Evolutionary conservation across 1,140 invertebrate species (phyloP).

Genomic region (Dysdera silvatica): DNA sequence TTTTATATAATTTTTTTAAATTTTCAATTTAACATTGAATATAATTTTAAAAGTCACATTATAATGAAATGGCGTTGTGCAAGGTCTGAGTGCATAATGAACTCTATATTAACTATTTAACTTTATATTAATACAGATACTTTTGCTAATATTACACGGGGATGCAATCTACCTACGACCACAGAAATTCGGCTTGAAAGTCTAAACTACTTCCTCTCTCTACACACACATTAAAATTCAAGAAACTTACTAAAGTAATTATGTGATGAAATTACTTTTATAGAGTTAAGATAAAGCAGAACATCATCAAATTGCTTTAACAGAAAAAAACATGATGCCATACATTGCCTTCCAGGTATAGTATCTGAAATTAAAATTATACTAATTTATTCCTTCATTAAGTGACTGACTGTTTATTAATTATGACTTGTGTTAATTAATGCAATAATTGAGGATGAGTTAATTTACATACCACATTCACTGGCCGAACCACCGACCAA

Average conservation of each 20-base stretch:
- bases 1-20: too few species aligned
- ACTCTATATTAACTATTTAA: too few species aligned
- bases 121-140: too few species aligned
- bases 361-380: constrained; percentile 44
- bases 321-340: constrained; percentile 93
- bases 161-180: too few species aligned
- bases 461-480: constrained; percentile 65
- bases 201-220: too few species aligned
- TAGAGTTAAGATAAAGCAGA: constrained; percentile 89
- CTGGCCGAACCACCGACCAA: constrained; percentile 89
- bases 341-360: constrained; percentile 79
- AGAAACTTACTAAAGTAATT: not conserved
- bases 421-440: not conserved
- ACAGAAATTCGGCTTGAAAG: too few species aligned
- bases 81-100: too few species aligned
- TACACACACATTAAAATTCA: too few species aligned
- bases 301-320: constrained; percentile 93
- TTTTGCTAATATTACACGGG: too few species aligned
- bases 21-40: too few species aligned
- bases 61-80: too few species aligned
- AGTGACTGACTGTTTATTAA: not conserved
- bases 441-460: not conserved
- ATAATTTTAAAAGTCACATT: too few species aligned
- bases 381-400: constrained; percentile 6
- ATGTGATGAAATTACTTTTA: constrained; percentile 67